Conservation (phyloP, 2,888 invertebrate species). For the Piscicola geometra region DNA sequence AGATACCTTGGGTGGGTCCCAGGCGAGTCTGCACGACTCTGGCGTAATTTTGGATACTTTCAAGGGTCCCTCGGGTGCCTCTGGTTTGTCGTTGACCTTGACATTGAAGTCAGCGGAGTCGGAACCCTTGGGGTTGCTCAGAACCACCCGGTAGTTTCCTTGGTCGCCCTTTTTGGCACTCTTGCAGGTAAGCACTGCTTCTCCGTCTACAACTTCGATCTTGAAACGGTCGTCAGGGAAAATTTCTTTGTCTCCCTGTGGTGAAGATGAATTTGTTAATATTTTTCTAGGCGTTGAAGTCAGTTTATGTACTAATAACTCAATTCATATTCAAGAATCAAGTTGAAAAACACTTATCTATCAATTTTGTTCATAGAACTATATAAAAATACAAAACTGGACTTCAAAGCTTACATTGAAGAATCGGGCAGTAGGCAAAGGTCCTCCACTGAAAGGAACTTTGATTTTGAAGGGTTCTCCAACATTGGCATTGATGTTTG, state of each 20-base stretch:
- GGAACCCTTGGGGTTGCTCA: conserved; percentile 82
- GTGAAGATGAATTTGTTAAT: background rate
- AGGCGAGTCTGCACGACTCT: conserved; percentile 81
- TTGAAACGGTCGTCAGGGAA: conserved; percentile 73
- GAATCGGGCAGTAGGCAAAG: conserved; percentile 70
- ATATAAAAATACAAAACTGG: no score
- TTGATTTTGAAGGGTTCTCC: conserved; percentile 92
- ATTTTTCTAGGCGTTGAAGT: background rate
- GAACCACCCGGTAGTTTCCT: conserved; percentile 84
- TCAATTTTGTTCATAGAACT: background rate
- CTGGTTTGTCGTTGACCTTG: conserved; percentile 65
- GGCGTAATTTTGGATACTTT: conserved; percentile 88
- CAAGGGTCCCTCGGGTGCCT: conserved; percentile 83
- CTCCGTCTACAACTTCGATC: conserved; percentile 59
- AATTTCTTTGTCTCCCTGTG: conserved; percentile 72
- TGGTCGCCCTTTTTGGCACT: conserved; percentile 84
- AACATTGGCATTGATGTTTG: conserved; percentile 88
- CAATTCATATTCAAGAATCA: background rate
- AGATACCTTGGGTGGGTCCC: conserved; percentile 55
- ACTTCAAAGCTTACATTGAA: conserved; percentile 68
- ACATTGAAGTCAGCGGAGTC: conserved; percentile 87
- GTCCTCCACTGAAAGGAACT: conserved; percentile 87
- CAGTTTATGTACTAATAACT: background rate
- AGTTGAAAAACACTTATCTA: background rate
- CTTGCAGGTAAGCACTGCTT: conserved; percentile 59